These are phyloP conservation scores for Pteronura brasiliensis DNA, from an alignment of 2,113 vertebrate genomes.

Conservation along the genomic window DNA sequence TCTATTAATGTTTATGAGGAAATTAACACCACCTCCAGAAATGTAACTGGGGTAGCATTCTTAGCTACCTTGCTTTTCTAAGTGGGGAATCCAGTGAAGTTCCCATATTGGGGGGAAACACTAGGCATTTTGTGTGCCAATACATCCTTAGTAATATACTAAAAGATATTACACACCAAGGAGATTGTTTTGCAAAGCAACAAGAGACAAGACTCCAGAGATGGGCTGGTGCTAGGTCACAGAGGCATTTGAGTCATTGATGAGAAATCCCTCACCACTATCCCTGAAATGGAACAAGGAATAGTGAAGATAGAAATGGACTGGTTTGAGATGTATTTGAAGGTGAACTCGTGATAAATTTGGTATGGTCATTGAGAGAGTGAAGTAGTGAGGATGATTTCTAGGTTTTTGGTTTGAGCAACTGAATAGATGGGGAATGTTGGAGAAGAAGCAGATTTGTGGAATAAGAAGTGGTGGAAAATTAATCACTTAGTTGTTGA, in stretches of 20 bases:
- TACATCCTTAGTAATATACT: not conserved
- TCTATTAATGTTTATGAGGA: not conserved
- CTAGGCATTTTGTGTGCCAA: not conserved
- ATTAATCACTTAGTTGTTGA: not conserved
- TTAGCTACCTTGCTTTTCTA: not conserved
- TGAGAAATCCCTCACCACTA: too few species aligned
- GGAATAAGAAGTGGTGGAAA: not conserved
- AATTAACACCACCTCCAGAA: not conserved
- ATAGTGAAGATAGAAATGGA: not conserved
- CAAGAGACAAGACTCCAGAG: not conserved
- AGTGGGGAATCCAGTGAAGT: not conserved
- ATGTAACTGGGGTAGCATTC: not conserved
- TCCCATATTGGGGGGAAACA: not conserved
- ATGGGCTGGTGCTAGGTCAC: not conserved
- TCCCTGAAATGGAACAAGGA: not conserved
- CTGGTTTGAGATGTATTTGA: not conserved
- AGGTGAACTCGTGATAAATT: not conserved
- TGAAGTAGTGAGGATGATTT: not conserved
- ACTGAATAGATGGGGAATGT: not conserved
- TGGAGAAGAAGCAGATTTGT: not conserved
- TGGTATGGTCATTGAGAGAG: not conserved
- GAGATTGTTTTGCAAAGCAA: not conserved
- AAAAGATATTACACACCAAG: not conserved
- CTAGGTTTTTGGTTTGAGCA: not conserved
- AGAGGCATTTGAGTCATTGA: not conserved